Conservation (phyloP, 2,113 vertebrate genomes). For the Delphinapterus leucas region DNA sequence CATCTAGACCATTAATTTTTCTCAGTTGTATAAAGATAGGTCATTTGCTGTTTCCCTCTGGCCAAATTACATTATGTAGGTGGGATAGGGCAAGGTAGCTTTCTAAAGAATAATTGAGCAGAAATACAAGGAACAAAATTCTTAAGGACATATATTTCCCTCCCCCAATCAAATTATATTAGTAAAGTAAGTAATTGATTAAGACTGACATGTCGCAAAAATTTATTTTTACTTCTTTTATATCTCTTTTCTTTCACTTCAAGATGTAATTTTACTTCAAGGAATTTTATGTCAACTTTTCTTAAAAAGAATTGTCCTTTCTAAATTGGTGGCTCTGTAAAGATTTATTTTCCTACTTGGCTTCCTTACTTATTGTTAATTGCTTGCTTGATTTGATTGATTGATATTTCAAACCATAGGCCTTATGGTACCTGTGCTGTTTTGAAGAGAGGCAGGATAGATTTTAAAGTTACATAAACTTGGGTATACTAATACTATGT, state of each 20-base stretch:
- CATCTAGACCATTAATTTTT: neutral
- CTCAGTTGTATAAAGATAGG: neutral
- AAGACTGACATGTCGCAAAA: neutral
- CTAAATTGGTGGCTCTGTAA: neutral
- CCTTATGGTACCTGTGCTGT: neutral
- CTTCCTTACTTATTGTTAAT: neutral
- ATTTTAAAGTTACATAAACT: neutral
- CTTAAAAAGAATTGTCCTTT: neutral
- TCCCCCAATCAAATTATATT: neutral
- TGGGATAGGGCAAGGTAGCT: neutral
- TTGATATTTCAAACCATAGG: conserved; percentile 15
- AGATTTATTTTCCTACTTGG: neutral
- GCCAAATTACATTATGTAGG: neutral
- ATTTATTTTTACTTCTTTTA: neutral
- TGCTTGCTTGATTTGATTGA: conserved; percentile 8
- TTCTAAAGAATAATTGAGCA: neutral
- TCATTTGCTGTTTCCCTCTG: neutral
- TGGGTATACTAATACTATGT: neutral
- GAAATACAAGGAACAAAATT: neutral
- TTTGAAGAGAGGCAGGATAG: conserved; percentile 21
- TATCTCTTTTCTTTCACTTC: neutral
- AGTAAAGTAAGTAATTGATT: neutral
- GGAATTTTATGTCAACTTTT: conserved; percentile 5
- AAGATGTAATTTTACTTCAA: neutral
- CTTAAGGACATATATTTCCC: neutral